These are phyloP conservation scores for Esperia sulphurella DNA, from an alignment of 2,888 invertebrate genomes.

Conservation along the genomic window DNA sequence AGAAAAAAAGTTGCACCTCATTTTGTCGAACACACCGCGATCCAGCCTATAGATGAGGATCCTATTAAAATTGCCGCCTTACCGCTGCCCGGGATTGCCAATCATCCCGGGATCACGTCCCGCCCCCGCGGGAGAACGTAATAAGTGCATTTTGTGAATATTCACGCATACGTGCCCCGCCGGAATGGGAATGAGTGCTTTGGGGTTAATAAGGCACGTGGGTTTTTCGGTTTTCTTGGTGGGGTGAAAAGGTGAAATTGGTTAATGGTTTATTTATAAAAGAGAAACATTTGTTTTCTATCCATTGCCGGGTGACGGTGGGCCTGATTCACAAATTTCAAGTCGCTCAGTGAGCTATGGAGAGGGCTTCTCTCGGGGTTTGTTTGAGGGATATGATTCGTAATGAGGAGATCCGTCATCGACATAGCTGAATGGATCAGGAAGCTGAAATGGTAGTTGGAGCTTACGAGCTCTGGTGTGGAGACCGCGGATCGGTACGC, in stretches of 20 bases:
- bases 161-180: background rate
- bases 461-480: too few species aligned
- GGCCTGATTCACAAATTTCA: too few species aligned
- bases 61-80: constrained; percentile 41
- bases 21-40: background rate
- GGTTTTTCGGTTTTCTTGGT: background rate
- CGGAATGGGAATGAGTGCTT: background rate
- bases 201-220: background rate
- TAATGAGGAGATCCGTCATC: too few species aligned
- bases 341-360: too few species aligned
- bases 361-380: too few species aligned
- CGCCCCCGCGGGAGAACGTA: constrained; percentile 16
- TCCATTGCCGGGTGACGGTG: too few species aligned
- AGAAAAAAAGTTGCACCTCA: background rate
- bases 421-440: too few species aligned
- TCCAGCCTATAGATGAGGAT: background rate
- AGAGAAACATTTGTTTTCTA: too few species aligned
- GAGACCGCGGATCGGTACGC: too few species aligned
- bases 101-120: constrained; percentile 46
- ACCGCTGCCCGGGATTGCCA: constrained; percentile 53
- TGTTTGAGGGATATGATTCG: too few species aligned
- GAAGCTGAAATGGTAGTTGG: too few species aligned
- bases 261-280: too few species aligned
- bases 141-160: constrained; percentile 12
- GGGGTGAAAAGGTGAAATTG: background rate